Evolutionary conservation across 2,113 vertebrate species (phyloP).

Genomic region (Orthonyx spaldingii): DNA sequence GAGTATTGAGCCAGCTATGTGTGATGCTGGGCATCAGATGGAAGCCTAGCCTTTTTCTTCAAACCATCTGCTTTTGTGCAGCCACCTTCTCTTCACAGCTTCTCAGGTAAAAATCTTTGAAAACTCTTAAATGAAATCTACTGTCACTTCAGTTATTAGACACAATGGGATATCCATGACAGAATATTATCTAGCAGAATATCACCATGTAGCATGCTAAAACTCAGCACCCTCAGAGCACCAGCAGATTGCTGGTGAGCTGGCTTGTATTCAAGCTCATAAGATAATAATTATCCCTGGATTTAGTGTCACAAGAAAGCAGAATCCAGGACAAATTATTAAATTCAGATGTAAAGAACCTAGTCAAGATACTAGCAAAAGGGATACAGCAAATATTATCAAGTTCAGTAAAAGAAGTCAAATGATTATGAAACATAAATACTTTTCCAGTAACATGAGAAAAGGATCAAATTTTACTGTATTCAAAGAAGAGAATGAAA

Average conservation of each 20-base stretch:
- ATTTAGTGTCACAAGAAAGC: background rate
- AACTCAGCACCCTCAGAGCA: background rate
- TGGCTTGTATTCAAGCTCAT: background rate
- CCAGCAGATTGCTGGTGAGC: background rate
- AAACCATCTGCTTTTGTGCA: background rate
- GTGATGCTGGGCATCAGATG: background rate
- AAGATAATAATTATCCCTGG: background rate
- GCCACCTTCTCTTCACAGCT: background rate
- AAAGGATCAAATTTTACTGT: background rate
- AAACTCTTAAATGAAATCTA: background rate
- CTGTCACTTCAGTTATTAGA: background rate
- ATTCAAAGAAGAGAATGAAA: background rate
- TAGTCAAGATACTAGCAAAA: background rate
- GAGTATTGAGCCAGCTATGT: background rate
- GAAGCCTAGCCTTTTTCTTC: background rate
- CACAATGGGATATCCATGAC: background rate
- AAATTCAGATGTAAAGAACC: background rate
- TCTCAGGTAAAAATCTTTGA: background rate
- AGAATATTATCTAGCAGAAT: background rate
- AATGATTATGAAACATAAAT: background rate
- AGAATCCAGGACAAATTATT: background rate
- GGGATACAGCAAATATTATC: background rate
- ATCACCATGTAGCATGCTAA: background rate
- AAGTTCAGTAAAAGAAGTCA: background rate
- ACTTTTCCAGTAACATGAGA: background rate